Conservation (phyloP, 2,797 vertebrate genomes). For the Gallinago stenura region DNA sequence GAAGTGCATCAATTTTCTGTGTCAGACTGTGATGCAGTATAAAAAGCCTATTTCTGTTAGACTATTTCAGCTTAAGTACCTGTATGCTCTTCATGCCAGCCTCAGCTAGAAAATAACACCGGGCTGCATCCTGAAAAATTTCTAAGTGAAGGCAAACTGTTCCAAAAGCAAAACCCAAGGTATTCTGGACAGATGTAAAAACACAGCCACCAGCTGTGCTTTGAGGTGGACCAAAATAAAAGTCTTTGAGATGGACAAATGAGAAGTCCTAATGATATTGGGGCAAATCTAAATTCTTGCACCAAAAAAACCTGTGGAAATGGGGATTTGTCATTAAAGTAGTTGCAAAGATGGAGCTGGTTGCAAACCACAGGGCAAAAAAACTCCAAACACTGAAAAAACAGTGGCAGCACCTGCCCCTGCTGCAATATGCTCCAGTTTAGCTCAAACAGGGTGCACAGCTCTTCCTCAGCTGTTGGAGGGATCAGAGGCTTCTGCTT, state of each 20-base stretch:
- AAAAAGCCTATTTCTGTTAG: slow-evolving; percentile 10
- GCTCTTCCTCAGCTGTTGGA: neutral
- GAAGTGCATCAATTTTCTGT: neutral
- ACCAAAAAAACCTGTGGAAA: neutral
- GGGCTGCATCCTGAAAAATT: neutral
- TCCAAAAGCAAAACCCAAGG: neutral
- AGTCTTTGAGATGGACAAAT: neutral
- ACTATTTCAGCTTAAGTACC: neutral
- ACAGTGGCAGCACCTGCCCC: neutral
- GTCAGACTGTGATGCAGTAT: neutral
- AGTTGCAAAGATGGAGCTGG: neutral
- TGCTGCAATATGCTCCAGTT: neutral
- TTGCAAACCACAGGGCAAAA: neutral
- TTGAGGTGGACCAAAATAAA: neutral
- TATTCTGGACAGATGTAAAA: neutral
- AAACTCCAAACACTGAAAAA: too few relatives aligned
- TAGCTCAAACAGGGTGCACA: neutral
- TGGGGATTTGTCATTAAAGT: neutral
- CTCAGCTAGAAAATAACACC: neutral
- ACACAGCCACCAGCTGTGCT: neutral
- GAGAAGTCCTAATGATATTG: neutral
- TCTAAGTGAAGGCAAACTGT: neutral
- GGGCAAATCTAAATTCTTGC: neutral
- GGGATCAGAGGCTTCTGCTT: neutral
- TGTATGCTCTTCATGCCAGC: neutral